Percentiles rank a stretch among this genome's conserved stretches.
phyloP scores from a whole-genome alignment of 1,140 invertebrate genomes.

The Drosophila simulans region DNA sequence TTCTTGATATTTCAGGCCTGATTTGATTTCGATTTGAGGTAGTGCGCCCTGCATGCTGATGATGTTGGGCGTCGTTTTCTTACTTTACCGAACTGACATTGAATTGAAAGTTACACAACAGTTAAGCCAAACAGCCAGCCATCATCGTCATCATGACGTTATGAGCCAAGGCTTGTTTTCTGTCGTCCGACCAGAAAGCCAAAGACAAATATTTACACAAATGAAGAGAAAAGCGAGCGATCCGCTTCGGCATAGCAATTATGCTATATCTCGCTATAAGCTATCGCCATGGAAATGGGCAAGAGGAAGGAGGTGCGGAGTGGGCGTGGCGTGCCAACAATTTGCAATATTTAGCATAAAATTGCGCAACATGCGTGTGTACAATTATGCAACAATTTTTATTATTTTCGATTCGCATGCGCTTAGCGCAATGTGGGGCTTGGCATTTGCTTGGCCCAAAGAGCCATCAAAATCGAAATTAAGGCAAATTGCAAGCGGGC shows the following conservation, averaged over 20 bases:
- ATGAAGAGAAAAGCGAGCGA: conserved; percentile 48
- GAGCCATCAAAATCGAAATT: conserved; percentile 62
- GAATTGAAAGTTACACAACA: conserved; percentile 80
- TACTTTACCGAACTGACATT: conserved; percentile 60
- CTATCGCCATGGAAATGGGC: conserved; percentile 12
- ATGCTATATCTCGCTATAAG: conserved; percentile 28
- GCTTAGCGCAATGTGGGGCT: conserved; percentile 22
- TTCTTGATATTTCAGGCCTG: conserved; percentile 56
- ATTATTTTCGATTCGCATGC: conserved; percentile 18
- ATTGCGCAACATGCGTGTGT: conserved; percentile 77
- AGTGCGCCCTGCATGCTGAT: conserved; percentile 65
- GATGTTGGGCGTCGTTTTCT: conserved; percentile 21
- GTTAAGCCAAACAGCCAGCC: neutral
- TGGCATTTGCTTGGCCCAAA: conserved; percentile 11
- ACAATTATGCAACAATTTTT: conserved; percentile 75
- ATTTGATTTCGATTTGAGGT: conserved; percentile 72
- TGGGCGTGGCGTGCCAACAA: conserved; percentile 70
- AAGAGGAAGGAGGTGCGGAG: neutral
- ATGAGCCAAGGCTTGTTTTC: conserved; percentile 21
- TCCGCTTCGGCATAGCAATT: conserved; percentile 73
- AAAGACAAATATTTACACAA: conserved; percentile 71
- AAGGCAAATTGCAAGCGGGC: conserved; percentile 72
- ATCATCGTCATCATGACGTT: conserved; percentile 7
- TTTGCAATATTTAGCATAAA: conserved; percentile 80
- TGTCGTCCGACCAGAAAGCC: conserved; percentile 52